A percentile compares a stretch with the other conserved stretches of the same genome.
Evolutionary conservation across 2,113 vertebrate species (phyloP).

Genomic region (Catharus bicknelli): DNA sequence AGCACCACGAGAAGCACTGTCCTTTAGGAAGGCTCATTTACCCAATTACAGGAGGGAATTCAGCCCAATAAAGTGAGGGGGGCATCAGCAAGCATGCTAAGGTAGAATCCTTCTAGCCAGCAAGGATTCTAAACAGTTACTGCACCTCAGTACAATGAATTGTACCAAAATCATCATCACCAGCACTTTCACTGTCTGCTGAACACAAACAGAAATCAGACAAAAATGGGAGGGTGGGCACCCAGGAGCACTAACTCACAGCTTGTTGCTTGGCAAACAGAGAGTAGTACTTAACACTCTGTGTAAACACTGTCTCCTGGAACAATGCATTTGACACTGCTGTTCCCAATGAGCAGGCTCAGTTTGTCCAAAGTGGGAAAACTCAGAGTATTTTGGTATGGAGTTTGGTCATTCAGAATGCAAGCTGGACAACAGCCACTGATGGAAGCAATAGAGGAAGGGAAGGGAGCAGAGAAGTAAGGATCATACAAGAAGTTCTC

Average conservation of each 20-base stretch:
- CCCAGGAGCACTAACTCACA: not conserved
- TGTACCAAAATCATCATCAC: not conserved
- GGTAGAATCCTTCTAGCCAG: not conserved
- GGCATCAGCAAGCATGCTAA: rapidly evolving
- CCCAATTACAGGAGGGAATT: not conserved
- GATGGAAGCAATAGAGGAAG: not conserved
- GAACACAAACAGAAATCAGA: not conserved
- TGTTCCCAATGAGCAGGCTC: not conserved
- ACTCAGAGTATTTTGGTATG: not conserved
- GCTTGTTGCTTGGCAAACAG: not conserved
- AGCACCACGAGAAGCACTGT: not conserved
- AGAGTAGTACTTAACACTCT: not conserved
- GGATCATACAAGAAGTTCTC: not conserved
- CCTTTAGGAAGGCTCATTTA: not conserved
- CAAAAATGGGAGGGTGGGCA: not conserved
- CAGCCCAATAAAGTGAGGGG: not conserved
- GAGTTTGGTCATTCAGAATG: not conserved
- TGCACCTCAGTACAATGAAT: not conserved
- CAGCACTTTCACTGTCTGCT: not conserved
- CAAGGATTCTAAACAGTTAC: not conserved
- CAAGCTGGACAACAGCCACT: not conserved
- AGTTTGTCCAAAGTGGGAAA: not conserved
- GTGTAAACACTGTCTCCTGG: not conserved
- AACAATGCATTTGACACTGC: not conserved
- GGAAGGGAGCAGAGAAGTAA: not conserved